Evolutionary conservation across 2,113 vertebrate genomes (phyloP), one percentile per base, ranked within the genome.

Genomic region (Colius striatus): DNA sequence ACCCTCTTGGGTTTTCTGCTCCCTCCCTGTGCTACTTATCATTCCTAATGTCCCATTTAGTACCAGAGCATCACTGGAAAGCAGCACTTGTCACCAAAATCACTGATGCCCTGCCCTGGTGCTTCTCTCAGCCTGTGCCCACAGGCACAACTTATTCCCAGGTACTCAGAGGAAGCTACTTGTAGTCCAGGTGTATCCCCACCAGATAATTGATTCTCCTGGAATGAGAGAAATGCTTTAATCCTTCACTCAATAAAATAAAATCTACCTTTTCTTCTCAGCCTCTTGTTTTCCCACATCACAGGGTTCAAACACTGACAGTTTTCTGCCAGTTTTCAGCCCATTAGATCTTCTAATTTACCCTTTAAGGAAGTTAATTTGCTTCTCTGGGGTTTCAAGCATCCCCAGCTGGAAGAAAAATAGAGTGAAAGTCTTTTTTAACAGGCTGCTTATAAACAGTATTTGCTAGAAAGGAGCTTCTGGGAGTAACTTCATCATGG

Each of bases 291-390:
- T 76, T 60, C 58, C 77, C 9, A 1, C 36, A 25, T 63, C 25
- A 1, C 66, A 10, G 12, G 27, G 58, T 57, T 50, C 54, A 78
- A 67, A 78, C 41, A 21, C 47, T 32, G 67, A 79, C 4, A 50
- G 79, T 78, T 77, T 83, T 34, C 73, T 78, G 43, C 61, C 21
- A 10, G 20, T 87, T 94, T 68, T 84, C 84, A 87, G 72, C 82
- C 83, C 78, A 74, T 91, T 94, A 83, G 77, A 27, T 83, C 79
- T 41, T 84, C 84, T 78, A 74, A 84, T 83, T 79, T 63, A 68
- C 78, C 66, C 66, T 84, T 53, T 51, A 48, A 78, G 73, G 83
- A 87, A 62, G 78, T 68, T 78, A 63, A 62, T 91, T 94, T 83
- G 43, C 61, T 78, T 87, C 83, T 87, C 61, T 91, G 84, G 73